Base-by-base conservation (phyloP, 2,888 invertebrate genomes). In the Melanotus villosus region DNA sequence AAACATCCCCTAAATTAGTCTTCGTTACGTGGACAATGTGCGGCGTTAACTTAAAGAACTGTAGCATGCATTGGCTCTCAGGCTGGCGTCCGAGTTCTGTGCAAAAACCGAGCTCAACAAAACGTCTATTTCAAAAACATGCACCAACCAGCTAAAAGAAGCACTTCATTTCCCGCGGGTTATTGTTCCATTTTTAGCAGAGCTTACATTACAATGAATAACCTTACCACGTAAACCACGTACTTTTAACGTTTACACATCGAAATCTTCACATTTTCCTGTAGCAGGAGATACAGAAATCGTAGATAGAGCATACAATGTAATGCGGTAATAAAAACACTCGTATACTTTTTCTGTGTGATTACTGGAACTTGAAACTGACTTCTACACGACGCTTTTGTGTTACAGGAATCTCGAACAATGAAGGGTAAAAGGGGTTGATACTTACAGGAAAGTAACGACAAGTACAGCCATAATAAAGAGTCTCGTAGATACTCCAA, bases 1-100 rank as follows among this genome's bases (percentile, higher is more conserved):
- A 43, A 43, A 43, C 43, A 14, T 43, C n/a, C 18, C 43, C 43
- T n/a, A 36, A 36, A 5, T 30, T 9, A 14, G 12, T 4, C 5
- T 14, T 34, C 14, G 18, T 54, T 18, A 34, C 9, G 34, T 34
- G 23, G 14, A 19, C 34, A 19, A 54, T 9, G 32, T 54, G 54
- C n/a, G 16, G 54, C 54, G 30, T 32, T 34, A 34, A 43, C 43
- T 43, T 43, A 30, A 54, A 32, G 34, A 54, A 54, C 12, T 54
- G 16, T 9, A 34, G 30, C n/a, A 54, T 54, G 34, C 18, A 54
- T 54, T 54, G 18, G 54, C 30, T 32, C 14, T 54, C 16, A 34
- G 21, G 45, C 19, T 43, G 43, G 43, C 43, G 43, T 43, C 43
- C 43, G 6, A 43, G 2, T 9, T 19, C 45, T 45, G 45, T 21